phyloP scores from a whole-genome alignment of 2,888 invertebrate species.

The Drosophila atripex region DNA sequence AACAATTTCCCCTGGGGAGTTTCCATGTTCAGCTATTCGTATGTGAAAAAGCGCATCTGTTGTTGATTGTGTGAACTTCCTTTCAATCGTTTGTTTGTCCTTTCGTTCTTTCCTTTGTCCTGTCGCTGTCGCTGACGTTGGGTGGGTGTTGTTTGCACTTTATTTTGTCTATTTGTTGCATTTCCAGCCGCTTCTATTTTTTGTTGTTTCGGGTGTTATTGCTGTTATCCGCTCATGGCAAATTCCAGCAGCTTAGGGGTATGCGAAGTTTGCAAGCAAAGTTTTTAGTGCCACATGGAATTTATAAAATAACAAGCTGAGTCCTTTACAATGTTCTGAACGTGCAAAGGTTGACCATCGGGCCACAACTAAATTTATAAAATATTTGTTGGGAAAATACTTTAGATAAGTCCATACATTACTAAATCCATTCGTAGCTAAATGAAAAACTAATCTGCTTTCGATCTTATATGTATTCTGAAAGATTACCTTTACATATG shows the following conservation, averaged over 20 bases:
- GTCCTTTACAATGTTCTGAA: background rate
- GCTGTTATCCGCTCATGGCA: constrained; percentile 62
- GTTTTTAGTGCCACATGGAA: constrained; percentile 6
- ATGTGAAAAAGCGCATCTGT: constrained; percentile 79
- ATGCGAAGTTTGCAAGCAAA: constrained; percentile 9
- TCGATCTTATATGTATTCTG: background rate
- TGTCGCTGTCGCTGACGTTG: constrained; percentile 14
- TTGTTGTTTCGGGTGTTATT: constrained; percentile 60
- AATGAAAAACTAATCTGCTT: background rate
- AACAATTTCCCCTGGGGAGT: constrained; percentile 77
- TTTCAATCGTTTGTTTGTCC: constrained; percentile 75
- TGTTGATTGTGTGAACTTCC: constrained; percentile 80
- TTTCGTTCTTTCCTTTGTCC: constrained; percentile 21
- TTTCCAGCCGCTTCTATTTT: constrained; percentile 38
- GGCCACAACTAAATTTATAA: constrained; percentile 1
- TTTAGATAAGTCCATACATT: background rate
- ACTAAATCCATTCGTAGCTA: background rate
- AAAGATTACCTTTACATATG: background rate
- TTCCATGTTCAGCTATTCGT: constrained; percentile 77
- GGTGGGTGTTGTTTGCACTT: constrained; percentile 53
- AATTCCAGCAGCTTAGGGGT: constrained; percentile 52
- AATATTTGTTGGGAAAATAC: background rate
- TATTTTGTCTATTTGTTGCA: constrained; percentile 32
- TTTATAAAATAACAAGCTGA: background rate
- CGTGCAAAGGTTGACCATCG: background rate